phyloP scores from a whole-genome alignment of 2,797 vertebrate species.

The Sternarchorhynchus goeldii region DNA sequence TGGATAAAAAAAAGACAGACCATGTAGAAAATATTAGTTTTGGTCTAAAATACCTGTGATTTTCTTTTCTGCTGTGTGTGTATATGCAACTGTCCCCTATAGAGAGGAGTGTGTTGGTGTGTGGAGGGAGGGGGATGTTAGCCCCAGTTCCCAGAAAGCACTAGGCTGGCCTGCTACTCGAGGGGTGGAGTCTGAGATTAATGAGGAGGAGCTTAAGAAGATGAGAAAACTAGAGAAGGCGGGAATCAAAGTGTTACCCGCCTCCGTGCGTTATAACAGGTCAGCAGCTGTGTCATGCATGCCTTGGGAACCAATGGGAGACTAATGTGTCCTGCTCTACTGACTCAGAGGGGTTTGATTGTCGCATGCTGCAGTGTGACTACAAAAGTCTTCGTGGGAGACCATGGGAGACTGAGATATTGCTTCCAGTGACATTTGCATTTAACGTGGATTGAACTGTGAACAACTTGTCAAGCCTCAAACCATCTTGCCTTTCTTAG shows the following conservation, averaged over 20 bases:
- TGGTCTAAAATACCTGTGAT: slow-evolving; percentile 15
- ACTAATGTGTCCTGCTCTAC: not conserved
- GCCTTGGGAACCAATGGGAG: not conserved
- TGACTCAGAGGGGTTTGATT: slow-evolving; percentile 7
- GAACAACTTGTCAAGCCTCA: too few relatives aligned
- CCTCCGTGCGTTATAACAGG: slow-evolving; percentile 86
- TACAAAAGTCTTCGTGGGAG: not conserved
- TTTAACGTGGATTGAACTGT: too few relatives aligned
- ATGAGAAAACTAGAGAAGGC: slow-evolving; percentile 84
- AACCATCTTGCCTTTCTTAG: too few relatives aligned
- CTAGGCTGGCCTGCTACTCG: slow-evolving; percentile 68
- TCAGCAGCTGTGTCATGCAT: slow-evolving; percentile 69
- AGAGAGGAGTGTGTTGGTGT: slow-evolving; percentile 41
- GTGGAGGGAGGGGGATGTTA: slow-evolving; percentile 55
- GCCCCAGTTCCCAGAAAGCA: slow-evolving; percentile 59
- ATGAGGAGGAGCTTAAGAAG: slow-evolving; percentile 75
- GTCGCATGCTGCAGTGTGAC: not conserved
- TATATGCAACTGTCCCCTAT: slow-evolving; percentile 5
- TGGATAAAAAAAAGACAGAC: not conserved
- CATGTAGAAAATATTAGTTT: not conserved
- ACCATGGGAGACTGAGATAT: not conserved
- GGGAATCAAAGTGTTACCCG: slow-evolving; percentile 87
- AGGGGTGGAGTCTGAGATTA: slow-evolving; percentile 64
- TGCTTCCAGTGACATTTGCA: too few relatives aligned
- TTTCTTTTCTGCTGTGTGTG: slow-evolving; percentile 27